Evolutionary conservation across 2,797 vertebrate species (phyloP).

Genomic region (Ctenopoma multispine): DNA sequence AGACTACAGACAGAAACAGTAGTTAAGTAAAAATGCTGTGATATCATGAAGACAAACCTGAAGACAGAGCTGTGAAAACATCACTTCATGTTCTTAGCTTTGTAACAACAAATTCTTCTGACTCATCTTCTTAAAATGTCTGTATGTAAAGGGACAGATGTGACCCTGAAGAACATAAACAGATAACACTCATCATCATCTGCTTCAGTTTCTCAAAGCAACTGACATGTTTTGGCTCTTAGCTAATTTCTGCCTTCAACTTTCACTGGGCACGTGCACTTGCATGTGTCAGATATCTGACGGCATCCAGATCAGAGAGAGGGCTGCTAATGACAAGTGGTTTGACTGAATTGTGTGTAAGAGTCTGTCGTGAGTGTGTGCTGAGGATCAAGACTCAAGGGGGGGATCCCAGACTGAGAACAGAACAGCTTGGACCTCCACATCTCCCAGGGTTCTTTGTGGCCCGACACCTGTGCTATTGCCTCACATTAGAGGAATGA

Average conservation of each 20-base stretch:
- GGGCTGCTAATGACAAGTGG: slow-evolving; percentile 41
- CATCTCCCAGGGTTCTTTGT: slow-evolving; percentile 72
- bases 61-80: slow-evolving; percentile 38
- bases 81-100: slow-evolving; percentile 15
- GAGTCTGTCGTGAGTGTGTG: slow-evolving; percentile 48
- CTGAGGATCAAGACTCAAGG: slow-evolving; percentile 40
- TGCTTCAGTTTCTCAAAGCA: slow-evolving; percentile 17
- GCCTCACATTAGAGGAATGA: slow-evolving; percentile 82
- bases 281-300: slow-evolving; percentile 52
- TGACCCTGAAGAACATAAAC: slow-evolving; percentile 32
- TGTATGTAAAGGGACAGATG: slow-evolving; percentile 20
- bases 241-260: slow-evolving; percentile 43
- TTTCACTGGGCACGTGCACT: slow-evolving; percentile 42
- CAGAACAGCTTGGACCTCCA: slow-evolving; percentile 63
- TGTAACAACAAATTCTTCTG: slow-evolving; percentile 40
- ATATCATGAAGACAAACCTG: slow-evolving; percentile 22
- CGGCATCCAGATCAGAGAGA: slow-evolving; percentile 42
- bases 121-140: slow-evolving; percentile 52
- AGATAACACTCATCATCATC: slow-evolving; percentile 13
- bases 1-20: neutral
- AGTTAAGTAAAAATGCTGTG: slow-evolving; percentile 9
- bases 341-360: slow-evolving; percentile 11
- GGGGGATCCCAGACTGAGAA: slow-evolving; percentile 67
- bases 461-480: slow-evolving; percentile 81
- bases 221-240: slow-evolving; percentile 58